Conservation (phyloP, 1,140 invertebrate genomes). For the Eriosoma lanigerum region DNA sequence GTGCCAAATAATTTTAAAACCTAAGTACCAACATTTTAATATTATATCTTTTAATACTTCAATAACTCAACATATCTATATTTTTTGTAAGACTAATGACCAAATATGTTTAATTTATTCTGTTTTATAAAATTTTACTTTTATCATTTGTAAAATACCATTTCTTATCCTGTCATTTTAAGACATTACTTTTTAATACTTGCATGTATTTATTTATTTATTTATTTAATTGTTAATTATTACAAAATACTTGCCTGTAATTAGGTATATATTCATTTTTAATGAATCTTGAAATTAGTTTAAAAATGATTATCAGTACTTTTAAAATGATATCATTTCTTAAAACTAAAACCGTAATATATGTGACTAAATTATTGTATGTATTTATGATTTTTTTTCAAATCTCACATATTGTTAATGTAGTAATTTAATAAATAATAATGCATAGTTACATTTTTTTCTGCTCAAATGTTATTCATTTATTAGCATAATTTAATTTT, state of each 20-base stretch:
- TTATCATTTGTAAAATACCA: background rate
- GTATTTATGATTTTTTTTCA: background rate
- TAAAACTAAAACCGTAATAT: background rate
- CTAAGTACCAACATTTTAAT: background rate
- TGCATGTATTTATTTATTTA: background rate
- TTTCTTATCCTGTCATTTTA: background rate
- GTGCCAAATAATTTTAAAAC: constrained; percentile 39
- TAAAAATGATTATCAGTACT: too few relatives aligned
- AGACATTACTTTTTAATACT: constrained; percentile 10
- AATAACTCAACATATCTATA: background rate
- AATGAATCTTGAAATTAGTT: background rate
- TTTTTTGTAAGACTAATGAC: constrained; percentile 10
- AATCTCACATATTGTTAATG: background rate
- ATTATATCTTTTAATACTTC: background rate
- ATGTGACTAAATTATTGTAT: background rate
- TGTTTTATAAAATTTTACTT: constrained; percentile 1
- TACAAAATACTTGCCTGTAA: constrained; percentile 17
- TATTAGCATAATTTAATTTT: background rate
- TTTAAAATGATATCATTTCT: too few relatives aligned
- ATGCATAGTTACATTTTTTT: background rate
- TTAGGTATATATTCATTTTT: constrained; percentile 27
- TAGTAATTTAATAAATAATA: background rate
- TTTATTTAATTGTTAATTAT: background rate
- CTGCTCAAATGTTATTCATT: too few relatives aligned
- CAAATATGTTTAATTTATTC: background rate